Evolutionary conservation across 2,797 vertebrate genomes (phyloP).

Genomic region (Gobionotothen gibberifrons): DNA sequence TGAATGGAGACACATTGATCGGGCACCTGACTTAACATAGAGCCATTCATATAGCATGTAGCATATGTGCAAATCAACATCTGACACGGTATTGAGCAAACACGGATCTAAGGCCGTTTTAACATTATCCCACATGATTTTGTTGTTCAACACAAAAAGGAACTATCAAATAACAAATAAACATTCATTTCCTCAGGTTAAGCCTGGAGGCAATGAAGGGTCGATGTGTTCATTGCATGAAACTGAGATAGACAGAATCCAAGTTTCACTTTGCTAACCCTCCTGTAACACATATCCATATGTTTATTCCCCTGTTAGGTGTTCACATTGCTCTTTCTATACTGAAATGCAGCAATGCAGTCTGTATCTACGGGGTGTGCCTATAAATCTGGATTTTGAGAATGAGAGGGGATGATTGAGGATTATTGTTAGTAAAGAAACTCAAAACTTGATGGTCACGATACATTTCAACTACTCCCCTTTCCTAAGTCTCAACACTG

Average conservation of each 20-base stretch:
- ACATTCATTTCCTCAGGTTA: constrained; percentile 46
- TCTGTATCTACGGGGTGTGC: background rate
- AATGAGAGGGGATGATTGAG: background rate
- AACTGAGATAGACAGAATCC: constrained; percentile 34
- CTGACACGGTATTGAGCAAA: constrained; percentile 3
- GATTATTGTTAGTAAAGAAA: background rate
- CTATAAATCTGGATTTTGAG: background rate
- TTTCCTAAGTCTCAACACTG: background rate
- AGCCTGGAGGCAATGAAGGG: constrained; percentile 29
- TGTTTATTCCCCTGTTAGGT: background rate
- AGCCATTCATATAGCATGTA: background rate
- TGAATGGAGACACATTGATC: constrained; percentile 7
- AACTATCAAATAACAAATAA: constrained; percentile 48
- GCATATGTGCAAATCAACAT: constrained; percentile 7
- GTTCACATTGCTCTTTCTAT: background rate
- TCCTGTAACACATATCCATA: background rate
- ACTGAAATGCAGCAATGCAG: background rate
- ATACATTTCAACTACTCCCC: background rate
- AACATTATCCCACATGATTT: constrained; percentile 9
- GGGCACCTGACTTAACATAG: constrained; percentile 2
- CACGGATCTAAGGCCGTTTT: constrained; percentile 2
- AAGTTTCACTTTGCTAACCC: constrained; percentile 14
- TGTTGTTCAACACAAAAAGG: constrained; percentile 37
- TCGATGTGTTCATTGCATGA: constrained; percentile 41
- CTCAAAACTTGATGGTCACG: background rate